phyloP scores from a whole-genome alignment of 2,113 vertebrate species.

The Rhinichthys klamathensis region DNA sequence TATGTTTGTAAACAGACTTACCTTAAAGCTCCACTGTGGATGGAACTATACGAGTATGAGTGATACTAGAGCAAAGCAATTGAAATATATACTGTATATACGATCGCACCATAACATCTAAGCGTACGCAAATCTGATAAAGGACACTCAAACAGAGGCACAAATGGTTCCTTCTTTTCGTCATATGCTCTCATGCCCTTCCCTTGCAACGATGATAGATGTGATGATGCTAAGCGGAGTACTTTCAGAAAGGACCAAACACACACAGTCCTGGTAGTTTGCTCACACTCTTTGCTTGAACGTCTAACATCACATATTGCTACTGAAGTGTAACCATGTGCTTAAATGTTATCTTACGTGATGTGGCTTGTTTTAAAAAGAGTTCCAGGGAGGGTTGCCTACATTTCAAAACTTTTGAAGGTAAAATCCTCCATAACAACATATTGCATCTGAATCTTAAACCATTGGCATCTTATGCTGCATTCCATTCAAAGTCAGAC shows the following conservation, averaged over 20 bases:
- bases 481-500: constrained; percentile 27
- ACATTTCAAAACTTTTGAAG: not conserved
- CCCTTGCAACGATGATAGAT: constrained; percentile 37
- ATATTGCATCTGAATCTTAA: constrained; percentile 32
- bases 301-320: constrained; percentile 12
- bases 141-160: constrained; percentile 54
- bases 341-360: not conserved
- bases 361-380: not conserved
- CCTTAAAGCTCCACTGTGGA: constrained; percentile 26
- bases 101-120: constrained; percentile 39
- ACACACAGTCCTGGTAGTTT: not conserved
- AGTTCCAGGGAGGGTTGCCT: not conserved
- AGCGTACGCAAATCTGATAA: constrained; percentile 24
- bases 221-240: not conserved
- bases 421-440: not conserved
- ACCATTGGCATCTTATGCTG: not conserved
- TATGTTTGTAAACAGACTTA: constrained; percentile 44
- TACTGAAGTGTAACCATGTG: constrained; percentile 23
- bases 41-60: constrained; percentile 35
- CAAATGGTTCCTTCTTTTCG: constrained; percentile 50
- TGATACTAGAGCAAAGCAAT: constrained; percentile 44
- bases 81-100: constrained; percentile 28
- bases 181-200: constrained; percentile 21
- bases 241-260: not conserved
- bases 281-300: not conserved